Conservation (phyloP, 1,140 invertebrate genomes). For the Sinella curviseta region DNA sequence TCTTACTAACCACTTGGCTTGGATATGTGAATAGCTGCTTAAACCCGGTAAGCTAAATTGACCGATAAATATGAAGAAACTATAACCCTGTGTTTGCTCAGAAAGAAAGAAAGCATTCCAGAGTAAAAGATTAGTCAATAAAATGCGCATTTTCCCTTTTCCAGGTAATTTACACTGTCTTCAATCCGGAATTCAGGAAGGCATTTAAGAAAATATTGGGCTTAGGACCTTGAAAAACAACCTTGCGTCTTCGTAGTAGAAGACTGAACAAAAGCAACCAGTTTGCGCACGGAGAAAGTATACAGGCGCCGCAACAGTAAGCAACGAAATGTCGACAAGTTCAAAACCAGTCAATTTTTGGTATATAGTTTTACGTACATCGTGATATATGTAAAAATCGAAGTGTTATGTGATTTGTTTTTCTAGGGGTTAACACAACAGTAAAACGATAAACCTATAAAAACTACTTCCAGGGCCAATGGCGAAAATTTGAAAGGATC, state of each 20-base stretch:
- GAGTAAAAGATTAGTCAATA: too few species aligned
- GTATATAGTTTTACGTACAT: too few species aligned
- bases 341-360: too few species aligned
- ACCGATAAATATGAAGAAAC: background rate
- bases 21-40: slow-evolving; percentile 93
- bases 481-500: too few species aligned
- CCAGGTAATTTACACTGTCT: slow-evolving; percentile 96
- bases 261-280: background rate
- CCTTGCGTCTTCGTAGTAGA: background rate
- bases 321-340: background rate
- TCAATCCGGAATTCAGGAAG: slow-evolving; percentile 98
- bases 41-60: slow-evolving; percentile 59
- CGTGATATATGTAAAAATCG: too few species aligned
- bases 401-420: too few species aligned
- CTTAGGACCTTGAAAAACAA: slow-evolving; percentile 52
- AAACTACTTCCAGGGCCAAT: too few species aligned
- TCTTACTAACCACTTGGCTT: slow-evolving; percentile 95
- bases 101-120: too few species aligned
- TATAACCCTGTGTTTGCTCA: background rate
- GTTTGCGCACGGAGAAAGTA: background rate
- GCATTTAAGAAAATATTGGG: slow-evolving; percentile 92
- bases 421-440: too few species aligned
- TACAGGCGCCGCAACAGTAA: background rate
- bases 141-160: too few species aligned
- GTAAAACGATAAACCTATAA: too few species aligned